Percentiles rank a stretch among this genome's conserved stretches.
Conservation (phyloP, 2,888 invertebrate genomes). For the Leuctra nigra region DNA sequence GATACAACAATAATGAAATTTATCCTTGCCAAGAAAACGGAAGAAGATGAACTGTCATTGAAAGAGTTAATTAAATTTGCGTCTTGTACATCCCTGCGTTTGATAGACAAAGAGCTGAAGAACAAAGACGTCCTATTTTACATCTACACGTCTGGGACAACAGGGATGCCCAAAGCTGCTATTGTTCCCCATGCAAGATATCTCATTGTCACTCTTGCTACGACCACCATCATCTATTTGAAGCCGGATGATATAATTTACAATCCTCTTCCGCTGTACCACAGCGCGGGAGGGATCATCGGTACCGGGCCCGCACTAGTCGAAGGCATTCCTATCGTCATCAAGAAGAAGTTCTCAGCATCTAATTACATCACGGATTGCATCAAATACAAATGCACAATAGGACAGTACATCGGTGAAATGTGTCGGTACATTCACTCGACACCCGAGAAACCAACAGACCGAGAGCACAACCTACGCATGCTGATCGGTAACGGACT, state of each 20-base stretch:
- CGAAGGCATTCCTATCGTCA: slow-evolving; percentile 71
- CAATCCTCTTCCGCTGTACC: slow-evolving; percentile 88
- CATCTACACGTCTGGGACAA: slow-evolving; percentile 93
- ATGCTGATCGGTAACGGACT: slow-evolving; percentile 93
- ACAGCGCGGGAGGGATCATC: slow-evolving; percentile 85
- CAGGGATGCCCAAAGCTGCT: slow-evolving; percentile 95
- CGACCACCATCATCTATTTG: slow-evolving; percentile 61
- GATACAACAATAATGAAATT: too few species aligned
- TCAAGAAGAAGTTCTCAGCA: slow-evolving; percentile 89
- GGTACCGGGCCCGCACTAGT: slow-evolving; percentile 71
- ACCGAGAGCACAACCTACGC: slow-evolving; percentile 63
- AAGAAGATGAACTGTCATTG: background rate
- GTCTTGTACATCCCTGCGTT: background rate
- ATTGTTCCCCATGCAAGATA: slow-evolving; percentile 81
- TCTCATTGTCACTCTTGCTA: slow-evolving; percentile 58
- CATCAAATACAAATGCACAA: slow-evolving; percentile 57
- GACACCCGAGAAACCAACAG: slow-evolving; percentile 55
- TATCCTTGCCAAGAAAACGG: too few species aligned
- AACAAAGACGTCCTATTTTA: slow-evolving; percentile 68
- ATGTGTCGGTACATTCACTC: slow-evolving; percentile 79
- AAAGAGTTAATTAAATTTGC: background rate
- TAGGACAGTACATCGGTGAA: slow-evolving; percentile 86
- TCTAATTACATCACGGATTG: slow-evolving; percentile 93
- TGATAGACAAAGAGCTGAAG: slow-evolving; percentile 32
- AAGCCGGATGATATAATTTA: slow-evolving; percentile 70